Evolutionary conservation across 2,888 invertebrate genomes (phyloP).

Genomic region (Cantharis rustica): DNA sequence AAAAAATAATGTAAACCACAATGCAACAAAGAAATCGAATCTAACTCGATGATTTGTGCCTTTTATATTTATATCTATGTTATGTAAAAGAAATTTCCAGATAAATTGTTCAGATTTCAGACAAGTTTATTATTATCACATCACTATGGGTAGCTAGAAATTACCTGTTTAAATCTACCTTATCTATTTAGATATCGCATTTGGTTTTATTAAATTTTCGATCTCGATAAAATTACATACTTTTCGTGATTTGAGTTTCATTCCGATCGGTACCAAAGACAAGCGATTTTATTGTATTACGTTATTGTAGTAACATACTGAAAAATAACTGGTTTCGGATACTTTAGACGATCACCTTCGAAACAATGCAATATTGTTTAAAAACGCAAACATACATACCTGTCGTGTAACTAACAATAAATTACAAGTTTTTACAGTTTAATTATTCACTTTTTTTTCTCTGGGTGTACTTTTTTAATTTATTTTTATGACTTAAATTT

Average conservation of each 20-base stretch:
- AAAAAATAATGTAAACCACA: neutral
- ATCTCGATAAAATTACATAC: constrained; percentile 11
- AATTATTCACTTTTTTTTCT: no score
- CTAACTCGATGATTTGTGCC: constrained; percentile 10
- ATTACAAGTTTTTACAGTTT: neutral
- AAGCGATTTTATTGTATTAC: neutral
- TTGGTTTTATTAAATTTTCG: neutral
- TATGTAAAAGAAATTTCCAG: neutral
- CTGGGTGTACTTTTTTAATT: neutral
- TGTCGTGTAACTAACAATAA: neutral
- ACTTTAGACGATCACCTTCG: neutral
- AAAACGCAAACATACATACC: neutral
- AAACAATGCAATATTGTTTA: neutral
- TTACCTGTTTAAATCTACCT: neutral
- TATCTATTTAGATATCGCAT: neutral
- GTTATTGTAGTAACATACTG: neutral
- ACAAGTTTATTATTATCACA: neutral
- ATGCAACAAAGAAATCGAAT: neutral
- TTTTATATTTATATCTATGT: constrained; percentile 2
- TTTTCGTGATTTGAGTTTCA: constrained; percentile 14
- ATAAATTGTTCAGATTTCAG: neutral
- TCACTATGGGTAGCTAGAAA: neutral
- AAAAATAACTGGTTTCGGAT: neutral
- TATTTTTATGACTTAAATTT: no score
- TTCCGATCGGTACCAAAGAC: constrained; percentile 12